Conservation (phyloP, 2,797 vertebrate genomes). For the Mareca strepera region DNA sequence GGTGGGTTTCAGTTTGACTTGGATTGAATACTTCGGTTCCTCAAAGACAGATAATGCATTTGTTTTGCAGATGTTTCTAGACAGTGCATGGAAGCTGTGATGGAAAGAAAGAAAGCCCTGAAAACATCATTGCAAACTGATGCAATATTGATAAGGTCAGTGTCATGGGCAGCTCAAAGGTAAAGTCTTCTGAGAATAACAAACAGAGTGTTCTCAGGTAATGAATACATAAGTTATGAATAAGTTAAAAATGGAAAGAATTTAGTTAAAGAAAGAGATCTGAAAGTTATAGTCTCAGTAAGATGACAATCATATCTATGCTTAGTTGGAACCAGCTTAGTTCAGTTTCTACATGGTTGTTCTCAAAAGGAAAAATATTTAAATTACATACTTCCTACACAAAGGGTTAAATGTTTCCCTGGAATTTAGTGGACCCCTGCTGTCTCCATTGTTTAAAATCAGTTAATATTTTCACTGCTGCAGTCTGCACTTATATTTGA, state of each 20-base stretch:
- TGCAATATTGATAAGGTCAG: neutral
- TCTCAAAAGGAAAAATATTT: neutral
- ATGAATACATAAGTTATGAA: neutral
- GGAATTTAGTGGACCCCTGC: neutral
- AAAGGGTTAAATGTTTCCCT: neutral
- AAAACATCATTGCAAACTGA: neutral
- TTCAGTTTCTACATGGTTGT: neutral
- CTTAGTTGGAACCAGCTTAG: neutral
- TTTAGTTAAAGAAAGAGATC: neutral
- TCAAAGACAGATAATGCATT: neutral
- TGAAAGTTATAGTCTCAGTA: neutral
- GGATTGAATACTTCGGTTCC: neutral
- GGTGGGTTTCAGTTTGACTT: neutral
- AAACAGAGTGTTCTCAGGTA: neutral
- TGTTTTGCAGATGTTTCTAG: neutral
- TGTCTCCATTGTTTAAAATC: neutral
- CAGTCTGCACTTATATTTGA: neutral
- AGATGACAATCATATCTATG: neutral
- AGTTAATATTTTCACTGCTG: neutral
- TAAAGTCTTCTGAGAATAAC: neutral
- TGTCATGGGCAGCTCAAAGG: neutral
- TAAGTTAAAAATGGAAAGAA: neutral
- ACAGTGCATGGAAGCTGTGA: neutral
- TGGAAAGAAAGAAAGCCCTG: neutral
- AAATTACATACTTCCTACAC: neutral